Evolutionary conservation across 2,113 vertebrate species (phyloP).

Genomic region (Aix galericulata): DNA sequence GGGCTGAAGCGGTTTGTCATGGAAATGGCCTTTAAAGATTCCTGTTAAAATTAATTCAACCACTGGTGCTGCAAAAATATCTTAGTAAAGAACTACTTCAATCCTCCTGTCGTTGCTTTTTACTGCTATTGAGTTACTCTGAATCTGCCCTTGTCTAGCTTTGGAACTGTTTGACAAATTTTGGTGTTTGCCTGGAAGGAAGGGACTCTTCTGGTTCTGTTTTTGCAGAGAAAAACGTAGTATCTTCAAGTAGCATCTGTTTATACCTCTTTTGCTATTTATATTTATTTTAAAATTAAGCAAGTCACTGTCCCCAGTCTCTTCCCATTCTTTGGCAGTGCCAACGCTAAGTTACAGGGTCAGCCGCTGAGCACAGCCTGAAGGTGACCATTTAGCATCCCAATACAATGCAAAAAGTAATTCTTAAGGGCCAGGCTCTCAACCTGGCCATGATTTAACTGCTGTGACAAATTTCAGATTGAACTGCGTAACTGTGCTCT

Average conservation of each 20-base stretch:
- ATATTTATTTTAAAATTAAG: background rate
- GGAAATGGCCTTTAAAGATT: slow-evolving; percentile 81
- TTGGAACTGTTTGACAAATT: background rate
- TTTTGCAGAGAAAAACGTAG: background rate
- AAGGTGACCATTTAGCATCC: background rate
- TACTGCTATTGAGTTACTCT: background rate
- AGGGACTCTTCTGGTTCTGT: background rate
- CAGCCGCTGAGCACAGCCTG: background rate
- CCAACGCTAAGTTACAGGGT: accelerated
- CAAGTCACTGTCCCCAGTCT: background rate
- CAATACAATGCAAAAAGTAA: accelerated
- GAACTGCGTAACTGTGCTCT: accelerated
- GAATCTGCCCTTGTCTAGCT: background rate
- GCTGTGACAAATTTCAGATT: background rate
- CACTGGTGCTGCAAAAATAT: background rate
- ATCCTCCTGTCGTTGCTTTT: accelerated
- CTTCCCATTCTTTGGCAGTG: background rate
- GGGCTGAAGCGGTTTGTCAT: slow-evolving; percentile 89
- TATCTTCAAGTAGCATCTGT: background rate
- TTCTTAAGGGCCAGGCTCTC: background rate
- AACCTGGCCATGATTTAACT: accelerated
- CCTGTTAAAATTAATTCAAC: slow-evolving; percentile 25
- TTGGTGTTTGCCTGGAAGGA: background rate
- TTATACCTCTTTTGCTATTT: background rate
- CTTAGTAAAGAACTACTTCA: background rate